Evolutionary conservation across 2,113 vertebrate genomes (phyloP).

Genomic region (Dasyprocta punctata): DNA sequence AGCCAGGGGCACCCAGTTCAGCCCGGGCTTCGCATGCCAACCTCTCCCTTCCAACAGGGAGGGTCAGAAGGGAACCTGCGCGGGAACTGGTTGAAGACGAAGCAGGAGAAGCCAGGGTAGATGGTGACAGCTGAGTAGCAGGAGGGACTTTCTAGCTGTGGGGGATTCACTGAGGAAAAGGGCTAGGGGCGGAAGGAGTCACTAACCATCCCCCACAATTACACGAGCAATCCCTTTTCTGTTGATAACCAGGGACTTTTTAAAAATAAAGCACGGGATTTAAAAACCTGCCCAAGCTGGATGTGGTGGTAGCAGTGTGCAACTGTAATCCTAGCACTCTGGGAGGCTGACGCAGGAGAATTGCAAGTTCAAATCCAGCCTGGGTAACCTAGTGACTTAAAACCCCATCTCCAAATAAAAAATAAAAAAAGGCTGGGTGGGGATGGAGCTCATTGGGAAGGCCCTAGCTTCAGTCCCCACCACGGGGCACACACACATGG

Average conservation of each 20-base stretch:
- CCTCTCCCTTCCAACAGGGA: neutral
- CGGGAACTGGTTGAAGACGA: neutral
- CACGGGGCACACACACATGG: fast-evolving
- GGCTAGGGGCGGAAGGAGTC: neutral
- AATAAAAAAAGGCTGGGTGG: neutral
- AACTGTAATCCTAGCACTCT: neutral
- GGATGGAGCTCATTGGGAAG: neutral
- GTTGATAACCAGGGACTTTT: neutral
- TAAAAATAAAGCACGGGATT: neutral
- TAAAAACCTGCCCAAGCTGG: neutral
- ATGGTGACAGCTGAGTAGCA: neutral
- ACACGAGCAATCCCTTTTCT: neutral
- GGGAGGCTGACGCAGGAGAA: neutral
- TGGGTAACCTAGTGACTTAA: neutral
- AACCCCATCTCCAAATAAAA: neutral
- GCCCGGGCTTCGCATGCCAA: neutral
- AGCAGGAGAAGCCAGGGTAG: neutral
- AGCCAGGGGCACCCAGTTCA: constrained; percentile 30
- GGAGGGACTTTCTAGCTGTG: constrained; percentile 45
- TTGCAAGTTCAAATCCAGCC: neutral
- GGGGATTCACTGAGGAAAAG: neutral
- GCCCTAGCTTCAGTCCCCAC: neutral
- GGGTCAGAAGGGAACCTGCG: no score
- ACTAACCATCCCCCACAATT: neutral
- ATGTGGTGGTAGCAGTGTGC: neutral